Conservation (phyloP, 2,888 invertebrate species). For the Lumbricus terrestris region DNA sequence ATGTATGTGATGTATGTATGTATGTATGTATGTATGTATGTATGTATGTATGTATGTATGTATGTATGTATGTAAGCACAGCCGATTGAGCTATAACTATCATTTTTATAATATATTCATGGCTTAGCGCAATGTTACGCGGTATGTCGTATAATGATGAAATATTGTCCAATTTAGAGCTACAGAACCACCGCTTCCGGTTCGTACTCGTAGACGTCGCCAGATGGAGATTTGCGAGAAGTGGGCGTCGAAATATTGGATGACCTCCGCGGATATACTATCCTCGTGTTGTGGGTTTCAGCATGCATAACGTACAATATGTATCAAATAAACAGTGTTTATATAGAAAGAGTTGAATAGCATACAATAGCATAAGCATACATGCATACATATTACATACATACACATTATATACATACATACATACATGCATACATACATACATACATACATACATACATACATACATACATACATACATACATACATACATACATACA, state of each 20-base stretch:
- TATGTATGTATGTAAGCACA: too few relatives aligned
- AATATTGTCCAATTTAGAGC: background rate
- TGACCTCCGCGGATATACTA: background rate
- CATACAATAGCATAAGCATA: background rate
- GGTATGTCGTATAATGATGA: background rate
- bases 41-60: too few relatives aligned
- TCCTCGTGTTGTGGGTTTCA: background rate
- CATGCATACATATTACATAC: background rate
- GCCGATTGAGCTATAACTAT: background rate
- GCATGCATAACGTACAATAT: background rate
- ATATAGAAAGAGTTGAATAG: background rate
- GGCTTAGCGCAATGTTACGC: background rate
- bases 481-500: conserved; percentile 11
- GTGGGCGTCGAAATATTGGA: background rate
- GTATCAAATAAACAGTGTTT: background rate
- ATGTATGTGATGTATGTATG: background rate
- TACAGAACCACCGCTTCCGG: background rate
- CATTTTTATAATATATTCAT: too few relatives aligned
- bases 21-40: background rate
- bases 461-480: background rate
- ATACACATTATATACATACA: too few relatives aligned
- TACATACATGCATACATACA: too few relatives aligned
- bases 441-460: too few relatives aligned
- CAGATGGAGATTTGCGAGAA: background rate
- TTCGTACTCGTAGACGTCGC: background rate